phyloP scores from a whole-genome alignment of 2,113 vertebrate species.

The Coptodon rendalli region DNA sequence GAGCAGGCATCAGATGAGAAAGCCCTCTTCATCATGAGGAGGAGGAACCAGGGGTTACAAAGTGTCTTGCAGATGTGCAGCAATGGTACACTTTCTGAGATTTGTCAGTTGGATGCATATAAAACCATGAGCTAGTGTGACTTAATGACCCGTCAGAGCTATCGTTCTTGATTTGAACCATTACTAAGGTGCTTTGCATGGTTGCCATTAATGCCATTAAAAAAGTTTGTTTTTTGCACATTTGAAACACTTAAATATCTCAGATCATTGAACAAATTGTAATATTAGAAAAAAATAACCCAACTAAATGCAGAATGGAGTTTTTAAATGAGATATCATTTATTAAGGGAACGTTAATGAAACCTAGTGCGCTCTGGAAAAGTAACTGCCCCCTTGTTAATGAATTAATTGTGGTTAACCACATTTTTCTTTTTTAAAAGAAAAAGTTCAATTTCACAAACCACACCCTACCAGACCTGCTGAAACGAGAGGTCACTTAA shows the following conservation, averaged over 20 bases:
- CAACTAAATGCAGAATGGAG: not conserved
- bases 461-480: not conserved
- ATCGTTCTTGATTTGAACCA: not conserved
- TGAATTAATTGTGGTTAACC: not conserved
- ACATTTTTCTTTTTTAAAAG: not conserved
- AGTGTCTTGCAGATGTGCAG: not conserved
- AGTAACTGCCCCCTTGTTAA: not conserved
- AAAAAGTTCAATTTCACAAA: not conserved
- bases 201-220: not conserved
- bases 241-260: not conserved
- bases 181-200: not conserved
- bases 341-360: not conserved
- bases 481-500: not conserved
- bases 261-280: not conserved
- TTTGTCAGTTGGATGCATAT: not conserved
- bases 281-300: not conserved
- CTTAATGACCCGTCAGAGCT: not conserved
- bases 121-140: not conserved
- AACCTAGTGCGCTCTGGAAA: not conserved
- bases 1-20: not conserved
- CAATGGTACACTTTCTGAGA: fast-evolving
- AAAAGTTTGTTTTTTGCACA: not conserved
- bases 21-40: not conserved
- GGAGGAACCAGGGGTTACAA: not conserved
- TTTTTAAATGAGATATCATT: not conserved